Percentiles rank a stretch among this genome's conserved stretches.
Conservation (phyloP, 2,888 invertebrate genomes). For the Pimpla rufipes region DNA sequence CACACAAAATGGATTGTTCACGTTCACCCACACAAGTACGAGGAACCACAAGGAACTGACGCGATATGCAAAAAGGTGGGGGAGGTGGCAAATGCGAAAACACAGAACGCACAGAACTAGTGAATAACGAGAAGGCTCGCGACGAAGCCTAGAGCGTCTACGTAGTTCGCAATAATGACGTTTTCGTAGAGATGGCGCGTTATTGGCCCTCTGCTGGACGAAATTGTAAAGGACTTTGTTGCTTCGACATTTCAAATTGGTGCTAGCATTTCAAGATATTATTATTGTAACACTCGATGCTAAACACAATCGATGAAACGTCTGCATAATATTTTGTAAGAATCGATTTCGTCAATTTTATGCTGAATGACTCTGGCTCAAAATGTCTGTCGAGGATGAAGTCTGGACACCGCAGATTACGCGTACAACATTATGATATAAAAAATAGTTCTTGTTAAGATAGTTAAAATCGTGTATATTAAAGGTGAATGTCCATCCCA, state of each 20-base stretch:
- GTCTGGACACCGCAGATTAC: too few relatives aligned
- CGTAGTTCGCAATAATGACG: neutral
- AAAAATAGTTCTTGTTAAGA: too few relatives aligned
- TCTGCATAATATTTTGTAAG: too few relatives aligned
- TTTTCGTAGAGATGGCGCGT: neutral
- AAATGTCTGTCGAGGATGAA: too few relatives aligned
- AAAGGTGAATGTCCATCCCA: too few relatives aligned
- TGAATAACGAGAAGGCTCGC: neutral
- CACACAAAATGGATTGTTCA: constrained; percentile 16
- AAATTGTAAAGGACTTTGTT: neutral
- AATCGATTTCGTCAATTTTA: too few relatives aligned
- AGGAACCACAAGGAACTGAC: neutral
- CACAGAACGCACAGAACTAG: neutral
- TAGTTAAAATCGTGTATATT: too few relatives aligned
- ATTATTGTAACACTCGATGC: too few relatives aligned
- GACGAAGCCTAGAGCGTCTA: neutral
- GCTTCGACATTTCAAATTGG: neutral
- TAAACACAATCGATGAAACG: too few relatives aligned
- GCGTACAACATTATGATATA: too few relatives aligned
- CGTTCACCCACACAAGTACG: constrained; percentile 6
- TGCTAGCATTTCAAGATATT: neutral
- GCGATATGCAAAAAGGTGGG: neutral
- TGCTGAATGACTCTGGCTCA: too few relatives aligned
- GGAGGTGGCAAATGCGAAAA: neutral
- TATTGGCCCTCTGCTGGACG: neutral